phyloP scores from a whole-genome alignment of 2,113 vertebrate genomes.

The Illadopsis cleaveri region DNA sequence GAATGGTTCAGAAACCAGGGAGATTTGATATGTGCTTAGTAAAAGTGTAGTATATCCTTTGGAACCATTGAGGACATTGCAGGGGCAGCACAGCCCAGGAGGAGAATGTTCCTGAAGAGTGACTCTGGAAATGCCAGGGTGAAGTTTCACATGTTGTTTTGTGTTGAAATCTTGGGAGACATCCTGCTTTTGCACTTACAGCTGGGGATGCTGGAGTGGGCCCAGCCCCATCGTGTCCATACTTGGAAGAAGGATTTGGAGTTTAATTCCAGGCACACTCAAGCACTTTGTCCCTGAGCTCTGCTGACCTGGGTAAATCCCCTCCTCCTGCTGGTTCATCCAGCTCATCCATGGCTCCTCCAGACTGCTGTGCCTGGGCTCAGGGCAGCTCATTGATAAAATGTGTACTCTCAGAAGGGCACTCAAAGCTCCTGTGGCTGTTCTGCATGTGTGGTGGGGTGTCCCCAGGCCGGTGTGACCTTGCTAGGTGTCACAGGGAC shows the following conservation, averaged over 20 bases:
- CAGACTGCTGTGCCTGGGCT: fast-evolving
- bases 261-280: fast-evolving
- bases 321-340: fast-evolving
- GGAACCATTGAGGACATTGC: background rate
- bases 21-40: background rate
- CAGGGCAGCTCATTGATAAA: fast-evolving
- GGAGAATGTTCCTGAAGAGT: background rate
- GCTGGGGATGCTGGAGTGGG: background rate
- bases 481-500: fast-evolving
- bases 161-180: background rate
- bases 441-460: background rate
- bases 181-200: background rate
- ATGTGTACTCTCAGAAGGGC: background rate
- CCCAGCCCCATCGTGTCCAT: fast-evolving
- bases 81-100: background rate
- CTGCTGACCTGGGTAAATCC: background rate
- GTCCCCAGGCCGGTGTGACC: background rate
- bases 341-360: fast-evolving
- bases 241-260: background rate
- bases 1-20: background rate
- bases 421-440: fast-evolving
- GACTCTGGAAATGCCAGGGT: background rate
- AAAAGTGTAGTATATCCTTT: background rate
- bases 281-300: background rate
- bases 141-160: background rate